phyloP scores from a whole-genome alignment of 2,888 invertebrate species.

The Drosophila subsilvestris region DNA sequence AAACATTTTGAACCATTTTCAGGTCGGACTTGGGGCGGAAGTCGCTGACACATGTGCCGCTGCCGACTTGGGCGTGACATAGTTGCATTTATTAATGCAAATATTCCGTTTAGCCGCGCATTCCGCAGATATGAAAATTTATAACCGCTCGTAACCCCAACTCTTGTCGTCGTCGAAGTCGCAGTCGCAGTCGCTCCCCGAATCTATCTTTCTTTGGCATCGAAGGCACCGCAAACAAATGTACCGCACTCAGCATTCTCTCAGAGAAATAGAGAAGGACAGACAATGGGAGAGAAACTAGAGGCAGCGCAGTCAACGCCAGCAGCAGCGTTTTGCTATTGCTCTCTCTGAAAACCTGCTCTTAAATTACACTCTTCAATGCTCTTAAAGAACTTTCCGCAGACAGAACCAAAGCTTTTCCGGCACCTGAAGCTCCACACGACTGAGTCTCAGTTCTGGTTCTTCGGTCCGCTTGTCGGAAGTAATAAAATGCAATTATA shows the following conservation, averaged over 20 bases:
- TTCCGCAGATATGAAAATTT: conserved; percentile 67
- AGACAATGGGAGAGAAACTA: not conserved
- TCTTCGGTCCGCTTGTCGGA: conserved; percentile 59
- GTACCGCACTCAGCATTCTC: not conserved
- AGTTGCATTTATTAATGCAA: conserved; percentile 79
- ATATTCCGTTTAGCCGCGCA: conserved; percentile 61
- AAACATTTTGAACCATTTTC: conserved; percentile 51
- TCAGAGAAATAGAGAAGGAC: conserved; percentile 24
- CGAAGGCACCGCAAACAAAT: conserved; percentile 29
- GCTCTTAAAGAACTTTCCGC: conserved; percentile 38
- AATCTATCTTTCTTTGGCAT: conserved; percentile 38
- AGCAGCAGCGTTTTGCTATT: not conserved
- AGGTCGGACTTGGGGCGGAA: conserved; percentile 53
- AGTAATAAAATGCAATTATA: conserved; percentile 70
- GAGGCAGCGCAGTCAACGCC: conserved; percentile 12
- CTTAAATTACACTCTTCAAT: conserved; percentile 35
- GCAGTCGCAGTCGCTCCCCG: conserved; percentile 49
- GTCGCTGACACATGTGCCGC: conserved; percentile 65
- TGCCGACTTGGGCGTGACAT: conserved; percentile 73
- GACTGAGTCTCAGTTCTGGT: conserved; percentile 10
- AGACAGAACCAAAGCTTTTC: conserved; percentile 40
- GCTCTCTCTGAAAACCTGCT: conserved; percentile 35
- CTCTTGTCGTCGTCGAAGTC: conserved; percentile 43
- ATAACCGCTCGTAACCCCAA: conserved; percentile 52
- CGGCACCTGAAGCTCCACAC: conserved; percentile 27